phyloP scores from a whole-genome alignment of 2,113 vertebrate species.

The Alaudala cheleensis region DNA sequence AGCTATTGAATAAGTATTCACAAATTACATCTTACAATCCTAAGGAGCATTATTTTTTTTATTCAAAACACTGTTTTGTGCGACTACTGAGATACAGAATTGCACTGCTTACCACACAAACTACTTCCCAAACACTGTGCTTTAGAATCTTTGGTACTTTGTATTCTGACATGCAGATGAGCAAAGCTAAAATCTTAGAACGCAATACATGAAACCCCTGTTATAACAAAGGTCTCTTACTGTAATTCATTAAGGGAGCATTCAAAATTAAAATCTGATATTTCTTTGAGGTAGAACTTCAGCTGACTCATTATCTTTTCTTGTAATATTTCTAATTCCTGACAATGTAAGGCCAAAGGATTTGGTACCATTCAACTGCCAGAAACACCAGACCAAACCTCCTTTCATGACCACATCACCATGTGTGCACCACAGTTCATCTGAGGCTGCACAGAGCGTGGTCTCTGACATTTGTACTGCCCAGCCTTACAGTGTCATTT shows the following conservation, averaged over 20 bases:
- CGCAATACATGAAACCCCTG: not conserved
- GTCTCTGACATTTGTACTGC: not conserved
- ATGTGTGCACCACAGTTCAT: accelerated
- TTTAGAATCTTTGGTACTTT: not conserved
- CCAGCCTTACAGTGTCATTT: not conserved
- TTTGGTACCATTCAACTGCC: not conserved
- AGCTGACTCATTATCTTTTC: not conserved
- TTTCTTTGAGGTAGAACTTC: not conserved
- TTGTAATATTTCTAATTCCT: not conserved
- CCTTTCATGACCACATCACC: not conserved
- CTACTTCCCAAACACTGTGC: not conserved
- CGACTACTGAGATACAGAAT: not conserved
- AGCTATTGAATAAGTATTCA: not conserved
- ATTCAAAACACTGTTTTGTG: not conserved
- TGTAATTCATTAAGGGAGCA: not conserved
- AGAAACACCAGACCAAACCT: not conserved
- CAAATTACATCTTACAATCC: not conserved
- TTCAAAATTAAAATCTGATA: not conserved
- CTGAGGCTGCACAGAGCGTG: not conserved
- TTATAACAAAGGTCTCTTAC: not conserved
- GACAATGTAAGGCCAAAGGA: accelerated
- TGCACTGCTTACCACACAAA: not conserved
- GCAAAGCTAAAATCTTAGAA: not conserved
- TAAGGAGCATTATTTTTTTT: not conserved
- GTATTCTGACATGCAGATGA: not conserved